Evolutionary conservation across 2,113 vertebrate species (phyloP).

Genomic region (Anseranas semipalmata): DNA sequence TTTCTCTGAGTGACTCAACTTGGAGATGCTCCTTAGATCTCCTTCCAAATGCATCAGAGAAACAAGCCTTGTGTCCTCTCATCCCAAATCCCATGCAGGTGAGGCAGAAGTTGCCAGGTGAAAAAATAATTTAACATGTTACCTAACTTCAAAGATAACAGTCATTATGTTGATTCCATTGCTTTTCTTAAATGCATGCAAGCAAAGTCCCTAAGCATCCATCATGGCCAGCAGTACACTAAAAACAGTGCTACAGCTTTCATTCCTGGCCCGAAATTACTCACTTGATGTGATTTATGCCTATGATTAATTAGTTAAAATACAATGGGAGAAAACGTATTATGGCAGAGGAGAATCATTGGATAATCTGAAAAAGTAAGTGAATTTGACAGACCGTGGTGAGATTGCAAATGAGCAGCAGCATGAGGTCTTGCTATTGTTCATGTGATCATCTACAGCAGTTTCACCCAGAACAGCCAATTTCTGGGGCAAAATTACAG

Average conservation of each 20-base stretch:
- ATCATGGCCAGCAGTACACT: background rate
- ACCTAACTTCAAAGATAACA: background rate
- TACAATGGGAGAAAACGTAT: background rate
- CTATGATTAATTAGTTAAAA: background rate
- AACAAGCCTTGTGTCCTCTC: background rate
- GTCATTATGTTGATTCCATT: background rate
- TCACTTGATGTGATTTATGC: background rate
- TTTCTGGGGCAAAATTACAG: background rate
- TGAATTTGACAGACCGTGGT: background rate
- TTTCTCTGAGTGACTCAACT: background rate
- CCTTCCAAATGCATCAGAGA: background rate
- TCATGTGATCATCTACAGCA: background rate
- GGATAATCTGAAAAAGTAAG: background rate
- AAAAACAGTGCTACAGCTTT: background rate
- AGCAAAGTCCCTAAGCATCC: no score
- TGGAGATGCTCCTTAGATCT: background rate
- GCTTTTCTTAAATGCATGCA: background rate
- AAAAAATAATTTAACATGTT: background rate
- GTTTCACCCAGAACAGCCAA: background rate
- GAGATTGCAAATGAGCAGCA: background rate
- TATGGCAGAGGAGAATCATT: background rate
- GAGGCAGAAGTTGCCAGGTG: background rate
- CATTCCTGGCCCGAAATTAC: background rate
- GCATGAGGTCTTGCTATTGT: background rate
- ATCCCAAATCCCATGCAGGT: background rate